A percentile compares a stretch with the other conserved stretches of the same genome.
Evolutionary conservation across 2,113 vertebrate genomes (phyloP).

Genomic region (Serilophus lunatus): DNA sequence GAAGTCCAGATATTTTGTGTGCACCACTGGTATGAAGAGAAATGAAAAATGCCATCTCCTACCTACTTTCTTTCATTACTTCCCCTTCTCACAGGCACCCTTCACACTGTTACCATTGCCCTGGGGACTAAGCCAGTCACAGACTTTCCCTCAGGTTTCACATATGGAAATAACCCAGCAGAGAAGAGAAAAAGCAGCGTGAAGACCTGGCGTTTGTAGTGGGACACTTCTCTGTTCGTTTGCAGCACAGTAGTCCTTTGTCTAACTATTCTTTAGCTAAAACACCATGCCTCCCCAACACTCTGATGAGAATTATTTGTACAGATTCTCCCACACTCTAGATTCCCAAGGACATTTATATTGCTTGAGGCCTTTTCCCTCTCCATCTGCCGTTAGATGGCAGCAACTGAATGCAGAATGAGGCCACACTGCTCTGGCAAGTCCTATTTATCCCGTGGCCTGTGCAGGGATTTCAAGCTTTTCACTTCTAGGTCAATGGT

Average conservation of each 20-base stretch:
- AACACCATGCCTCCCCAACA: not conserved
- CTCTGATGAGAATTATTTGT: not conserved
- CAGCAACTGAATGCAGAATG: constrained; percentile 1
- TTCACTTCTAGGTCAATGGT: constrained; percentile 29
- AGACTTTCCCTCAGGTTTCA: not conserved
- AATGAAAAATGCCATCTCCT: not conserved
- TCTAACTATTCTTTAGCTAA: not conserved
- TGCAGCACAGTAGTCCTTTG: not conserved
- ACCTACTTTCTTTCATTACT: not conserved
- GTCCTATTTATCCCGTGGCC: not conserved
- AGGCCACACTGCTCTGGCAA: not conserved
- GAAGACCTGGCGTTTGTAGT: not conserved
- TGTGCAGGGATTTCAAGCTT: constrained; percentile 4
- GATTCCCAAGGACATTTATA: not conserved
- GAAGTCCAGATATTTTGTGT: not conserved
- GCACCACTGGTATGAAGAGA: not conserved
- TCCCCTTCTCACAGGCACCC: not conserved
- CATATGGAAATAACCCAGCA: not conserved
- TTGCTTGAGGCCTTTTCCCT: not conserved
- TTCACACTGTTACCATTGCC: not conserved
- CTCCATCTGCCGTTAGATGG: constrained; percentile 38
- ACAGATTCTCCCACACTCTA: not conserved
- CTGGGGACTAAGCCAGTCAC: not conserved
- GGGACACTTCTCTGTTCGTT: not conserved
- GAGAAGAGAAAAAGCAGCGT: not conserved